These are phyloP conservation scores for Temnothorax rugatulus DNA, from an alignment of 2,888 invertebrate species.

Conservation along the genomic window DNA sequence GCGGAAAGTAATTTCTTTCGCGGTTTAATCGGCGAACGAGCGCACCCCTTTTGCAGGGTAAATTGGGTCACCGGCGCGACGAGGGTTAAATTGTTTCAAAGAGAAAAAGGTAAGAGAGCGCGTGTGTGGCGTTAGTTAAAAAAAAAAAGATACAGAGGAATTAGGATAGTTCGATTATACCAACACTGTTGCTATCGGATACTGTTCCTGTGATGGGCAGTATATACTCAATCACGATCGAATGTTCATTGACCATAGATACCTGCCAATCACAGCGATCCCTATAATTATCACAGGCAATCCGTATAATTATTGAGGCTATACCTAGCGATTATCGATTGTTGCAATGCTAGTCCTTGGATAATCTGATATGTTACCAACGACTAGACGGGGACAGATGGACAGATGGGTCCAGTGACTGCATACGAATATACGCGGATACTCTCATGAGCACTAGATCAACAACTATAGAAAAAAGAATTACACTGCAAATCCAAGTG, in stretches of 20 bases:
- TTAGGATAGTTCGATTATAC: not conserved
- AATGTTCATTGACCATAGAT: conserved; percentile 35
- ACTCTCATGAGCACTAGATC: not conserved
- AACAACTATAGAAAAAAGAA: not conserved
- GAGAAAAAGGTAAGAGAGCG: not conserved
- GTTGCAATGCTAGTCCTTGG: conserved; percentile 35
- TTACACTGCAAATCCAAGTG: too few relatives aligned
- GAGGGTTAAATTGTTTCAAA: conserved; percentile 21
- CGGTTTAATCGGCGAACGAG: conserved; percentile 28
- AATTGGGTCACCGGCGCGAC: conserved; percentile 29
- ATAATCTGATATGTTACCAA: conserved; percentile 48
- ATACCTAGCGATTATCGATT: conserved; percentile 42
- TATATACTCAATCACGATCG: conserved; percentile 18
- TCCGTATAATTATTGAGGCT: conserved; percentile 42
- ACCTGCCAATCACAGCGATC: conserved; percentile 45
- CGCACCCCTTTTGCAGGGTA: not conserved
- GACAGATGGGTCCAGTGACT: not conserved
- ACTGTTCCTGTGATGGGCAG: not conserved
- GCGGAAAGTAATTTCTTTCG: conserved; percentile 47
- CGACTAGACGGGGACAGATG: not conserved
- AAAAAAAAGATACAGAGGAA: not conserved
- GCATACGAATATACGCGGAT: not conserved
- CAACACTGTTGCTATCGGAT: not conserved
- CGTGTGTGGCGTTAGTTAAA: not conserved
- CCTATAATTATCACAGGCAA: conserved; percentile 47